Evolutionary conservation across 1,140 invertebrate genomes (phyloP).

Genomic region (Hesperophylax magnus): DNA sequence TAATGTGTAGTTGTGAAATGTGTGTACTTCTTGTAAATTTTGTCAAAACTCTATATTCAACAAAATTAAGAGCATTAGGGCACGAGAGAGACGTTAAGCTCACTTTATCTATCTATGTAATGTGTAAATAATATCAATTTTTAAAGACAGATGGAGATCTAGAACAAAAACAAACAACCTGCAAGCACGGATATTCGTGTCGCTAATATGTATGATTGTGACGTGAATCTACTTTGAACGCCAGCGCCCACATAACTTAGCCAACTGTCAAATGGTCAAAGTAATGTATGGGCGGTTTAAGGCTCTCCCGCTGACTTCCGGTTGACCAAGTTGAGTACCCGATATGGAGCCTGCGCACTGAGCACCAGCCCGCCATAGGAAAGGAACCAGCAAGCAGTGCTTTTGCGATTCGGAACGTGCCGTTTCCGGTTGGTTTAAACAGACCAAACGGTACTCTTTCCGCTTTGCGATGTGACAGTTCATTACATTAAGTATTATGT

Average conservation of each 20-base stretch:
- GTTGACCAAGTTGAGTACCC: slow-evolving; percentile 36
- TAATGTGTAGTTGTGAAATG: too few relatives aligned
- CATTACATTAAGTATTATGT: slow-evolving; percentile 2
- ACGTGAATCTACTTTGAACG: not conserved
- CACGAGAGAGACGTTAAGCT: too few relatives aligned
- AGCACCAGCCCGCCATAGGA: slow-evolving; percentile 2
- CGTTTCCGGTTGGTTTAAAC: slow-evolving; percentile 30
- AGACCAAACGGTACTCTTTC: slow-evolving; percentile 19
- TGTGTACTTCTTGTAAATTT: too few relatives aligned
- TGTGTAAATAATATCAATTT: too few relatives aligned
- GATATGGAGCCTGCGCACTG: slow-evolving; percentile 14
- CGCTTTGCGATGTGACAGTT: slow-evolving; percentile 6
- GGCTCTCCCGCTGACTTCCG: slow-evolving; percentile 24
- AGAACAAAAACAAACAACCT: too few relatives aligned
- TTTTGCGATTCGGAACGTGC: slow-evolving; percentile 14
- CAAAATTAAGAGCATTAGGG: too few relatives aligned
- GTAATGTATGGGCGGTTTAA: not conserved
- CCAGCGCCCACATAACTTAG: not conserved
- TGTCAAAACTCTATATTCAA: too few relatives aligned
- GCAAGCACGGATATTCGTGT: too few relatives aligned
- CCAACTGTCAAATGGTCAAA: not conserved
- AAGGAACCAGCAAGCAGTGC: slow-evolving; percentile 22
- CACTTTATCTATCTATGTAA: too few relatives aligned
- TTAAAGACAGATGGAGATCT: too few relatives aligned
- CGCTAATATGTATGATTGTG: too few relatives aligned